Conservation (phyloP, 1,140 invertebrate genomes). For the Drosophila kohkoa region DNA sequence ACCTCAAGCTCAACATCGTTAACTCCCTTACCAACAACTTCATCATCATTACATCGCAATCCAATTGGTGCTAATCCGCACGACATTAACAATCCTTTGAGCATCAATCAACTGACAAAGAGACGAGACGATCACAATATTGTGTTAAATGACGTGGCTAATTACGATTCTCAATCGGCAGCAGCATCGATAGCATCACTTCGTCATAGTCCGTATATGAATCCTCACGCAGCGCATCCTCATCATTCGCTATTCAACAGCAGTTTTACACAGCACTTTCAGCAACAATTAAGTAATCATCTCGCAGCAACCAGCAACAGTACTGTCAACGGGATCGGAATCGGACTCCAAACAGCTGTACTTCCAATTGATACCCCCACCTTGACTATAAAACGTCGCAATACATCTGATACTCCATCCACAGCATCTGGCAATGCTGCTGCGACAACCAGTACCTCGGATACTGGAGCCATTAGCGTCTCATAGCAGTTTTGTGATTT, state of each 20-base stretch:
- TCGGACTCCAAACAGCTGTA: constrained; percentile 8
- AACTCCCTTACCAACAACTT: constrained; percentile 2
- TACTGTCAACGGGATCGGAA: neutral
- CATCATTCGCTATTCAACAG: constrained; percentile 58
- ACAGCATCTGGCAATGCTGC: constrained; percentile 31
- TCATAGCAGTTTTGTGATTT: constrained; percentile 62
- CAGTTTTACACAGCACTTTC: constrained; percentile 71
- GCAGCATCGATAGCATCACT: neutral
- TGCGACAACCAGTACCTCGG: constrained; percentile 51
- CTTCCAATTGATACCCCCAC: constrained; percentile 30
- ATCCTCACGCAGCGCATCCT: constrained; percentile 32
- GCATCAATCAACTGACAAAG: constrained; percentile 93
- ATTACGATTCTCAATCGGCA: constrained; percentile 7
- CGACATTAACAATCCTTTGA: constrained; percentile 95
- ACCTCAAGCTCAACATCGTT: neutral
- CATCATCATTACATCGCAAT: constrained; percentile 84
- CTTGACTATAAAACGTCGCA: constrained; percentile 51
- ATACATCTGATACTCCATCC: constrained; percentile 39
- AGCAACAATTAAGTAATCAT: constrained; percentile 68
- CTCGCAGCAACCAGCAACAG: constrained; percentile 33
- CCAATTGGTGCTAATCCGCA: constrained; percentile 95
- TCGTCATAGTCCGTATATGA: constrained; percentile 20
- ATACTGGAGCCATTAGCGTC: constrained; percentile 79
- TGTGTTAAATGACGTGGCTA: constrained; percentile 4
- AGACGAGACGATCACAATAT: constrained; percentile 57